Percentiles rank a stretch among this genome's conserved stretches.
These are phyloP conservation scores for Corvus cornix DNA, from an alignment of 2,113 vertebrate species.

Conservation along the genomic window DNA sequence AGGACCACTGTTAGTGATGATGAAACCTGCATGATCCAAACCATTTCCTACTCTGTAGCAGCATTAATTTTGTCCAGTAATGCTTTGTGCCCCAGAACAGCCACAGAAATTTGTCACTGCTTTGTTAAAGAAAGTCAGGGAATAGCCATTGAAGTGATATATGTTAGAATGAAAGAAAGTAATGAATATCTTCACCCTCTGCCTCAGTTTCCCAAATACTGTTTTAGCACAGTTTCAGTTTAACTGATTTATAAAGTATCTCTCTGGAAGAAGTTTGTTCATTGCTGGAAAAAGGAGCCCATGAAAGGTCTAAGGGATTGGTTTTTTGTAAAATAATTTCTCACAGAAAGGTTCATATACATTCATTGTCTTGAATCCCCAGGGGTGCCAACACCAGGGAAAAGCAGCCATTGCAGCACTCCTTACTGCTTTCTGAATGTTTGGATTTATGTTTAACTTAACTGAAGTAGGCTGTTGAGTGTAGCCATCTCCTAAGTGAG, in stretches of 20 bases:
- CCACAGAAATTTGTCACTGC: not conserved
- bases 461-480: not conserved
- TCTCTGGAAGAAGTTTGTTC: not conserved
- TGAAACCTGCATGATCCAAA: not conserved
- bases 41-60: not conserved
- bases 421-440: not conserved
- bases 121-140: not conserved
- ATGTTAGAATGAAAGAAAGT: not conserved
- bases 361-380: not conserved
- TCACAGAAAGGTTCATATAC: not conserved
- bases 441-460: not conserved
- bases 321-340: not conserved
- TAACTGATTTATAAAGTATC: not conserved
- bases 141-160: not conserved
- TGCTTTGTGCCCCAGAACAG: not conserved
- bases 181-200: not conserved
- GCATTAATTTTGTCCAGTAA: not conserved
- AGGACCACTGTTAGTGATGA: not conserved
- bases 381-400: not conserved
- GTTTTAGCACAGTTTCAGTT: not conserved
- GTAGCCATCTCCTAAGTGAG: not conserved
- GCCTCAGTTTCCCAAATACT: not conserved
- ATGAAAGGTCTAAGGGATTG: not conserved
- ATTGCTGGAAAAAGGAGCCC: not conserved
- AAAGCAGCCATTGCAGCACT: not conserved